Evolutionary conservation across 2,113 vertebrate species (phyloP).

Genomic region (Lepus timidus): DNA sequence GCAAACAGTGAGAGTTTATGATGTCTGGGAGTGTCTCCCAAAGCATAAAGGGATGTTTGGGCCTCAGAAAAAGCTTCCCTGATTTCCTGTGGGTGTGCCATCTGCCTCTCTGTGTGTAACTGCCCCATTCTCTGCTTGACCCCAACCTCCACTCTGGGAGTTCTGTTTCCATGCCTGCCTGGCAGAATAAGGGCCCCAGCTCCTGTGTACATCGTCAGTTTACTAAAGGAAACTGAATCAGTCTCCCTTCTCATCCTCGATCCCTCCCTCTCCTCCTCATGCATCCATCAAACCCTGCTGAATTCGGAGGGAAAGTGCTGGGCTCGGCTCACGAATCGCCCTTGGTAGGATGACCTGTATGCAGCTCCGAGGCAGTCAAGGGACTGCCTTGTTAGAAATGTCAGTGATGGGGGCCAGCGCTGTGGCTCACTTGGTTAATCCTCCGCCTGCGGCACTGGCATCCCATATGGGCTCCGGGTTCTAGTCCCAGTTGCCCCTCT

Average conservation of each 20-base stretch:
- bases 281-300: neutral
- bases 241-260: neutral
- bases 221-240: neutral
- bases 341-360: neutral
- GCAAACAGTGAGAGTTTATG: neutral
- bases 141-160: too few species aligned
- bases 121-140: neutral
- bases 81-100: neutral
- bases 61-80: neutral
- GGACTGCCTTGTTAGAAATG: neutral
- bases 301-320: neutral
- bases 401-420: too few species aligned
- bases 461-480: too few species aligned
- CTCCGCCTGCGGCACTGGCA: too few species aligned
- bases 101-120: neutral
- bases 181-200: neutral
- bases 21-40: neutral
- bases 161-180: neutral
- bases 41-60: neutral
- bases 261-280: neutral
- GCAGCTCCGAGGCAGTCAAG: neutral
- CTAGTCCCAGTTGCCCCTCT: too few species aligned
- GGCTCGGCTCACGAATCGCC: neutral
- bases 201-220: neutral
- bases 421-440: too few species aligned